These are phyloP conservation scores for Pseudomyrmex concolor DNA, from an alignment of 1,140 invertebrate species.

Conservation along the genomic window DNA sequence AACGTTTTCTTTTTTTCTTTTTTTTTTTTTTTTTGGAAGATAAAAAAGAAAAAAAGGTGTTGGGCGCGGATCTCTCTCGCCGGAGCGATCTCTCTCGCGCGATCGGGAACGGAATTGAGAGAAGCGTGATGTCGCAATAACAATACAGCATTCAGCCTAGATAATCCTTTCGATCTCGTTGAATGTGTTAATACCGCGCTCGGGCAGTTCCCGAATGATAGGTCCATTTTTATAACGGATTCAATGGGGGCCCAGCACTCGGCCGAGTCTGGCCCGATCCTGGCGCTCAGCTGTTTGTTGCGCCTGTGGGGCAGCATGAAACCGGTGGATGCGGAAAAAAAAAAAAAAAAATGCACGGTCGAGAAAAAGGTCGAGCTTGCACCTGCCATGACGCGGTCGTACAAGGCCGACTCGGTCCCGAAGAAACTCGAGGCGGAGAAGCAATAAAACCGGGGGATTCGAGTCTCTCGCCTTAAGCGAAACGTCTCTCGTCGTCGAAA, in stretches of 20 bases:
- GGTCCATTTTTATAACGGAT: conserved; percentile 39
- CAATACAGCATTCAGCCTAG: background rate
- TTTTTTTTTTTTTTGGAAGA: too few species aligned
- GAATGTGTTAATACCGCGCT: conserved; percentile 5
- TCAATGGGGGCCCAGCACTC: conserved; percentile 60
- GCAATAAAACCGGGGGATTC: conserved; percentile 72
- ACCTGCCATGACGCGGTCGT: conserved; percentile 82
- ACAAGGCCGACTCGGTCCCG: conserved; percentile 80
- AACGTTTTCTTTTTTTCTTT: too few species aligned
- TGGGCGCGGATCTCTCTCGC: background rate
- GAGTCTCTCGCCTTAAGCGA: conserved; percentile 77
- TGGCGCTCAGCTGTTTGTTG: conserved; percentile 72
- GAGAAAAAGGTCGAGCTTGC: conserved; percentile 77
- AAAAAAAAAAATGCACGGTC: conserved; percentile 60
- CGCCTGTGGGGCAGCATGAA: conserved; percentile 65
- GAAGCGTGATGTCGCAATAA: background rate
- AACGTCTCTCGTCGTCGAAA: conserved; percentile 66
- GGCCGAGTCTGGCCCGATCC: conserved; percentile 77
- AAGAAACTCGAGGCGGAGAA: conserved; percentile 71
- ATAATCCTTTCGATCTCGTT: conserved; percentile 9
- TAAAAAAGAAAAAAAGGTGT: too few species aligned
- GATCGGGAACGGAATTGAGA: background rate
- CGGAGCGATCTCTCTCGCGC: background rate
- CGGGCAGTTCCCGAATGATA: conserved; percentile 9
- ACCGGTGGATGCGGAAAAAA: conserved; percentile 64